These are phyloP conservation scores for Podiceps cristatus DNA, from an alignment of 2,113 vertebrate species.

Conservation along the genomic window DNA sequence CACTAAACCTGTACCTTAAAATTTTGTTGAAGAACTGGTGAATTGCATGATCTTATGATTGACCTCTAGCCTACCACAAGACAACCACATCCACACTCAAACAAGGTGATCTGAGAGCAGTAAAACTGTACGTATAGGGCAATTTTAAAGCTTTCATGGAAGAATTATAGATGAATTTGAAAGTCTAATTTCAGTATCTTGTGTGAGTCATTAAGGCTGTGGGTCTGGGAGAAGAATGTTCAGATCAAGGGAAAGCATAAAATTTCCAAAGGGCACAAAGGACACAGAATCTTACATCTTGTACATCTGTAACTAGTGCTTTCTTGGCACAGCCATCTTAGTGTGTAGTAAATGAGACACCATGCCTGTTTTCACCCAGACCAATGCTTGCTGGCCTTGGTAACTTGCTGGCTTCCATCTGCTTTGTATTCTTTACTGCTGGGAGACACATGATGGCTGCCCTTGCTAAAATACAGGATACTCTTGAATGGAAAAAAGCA, in stretches of 20 bases:
- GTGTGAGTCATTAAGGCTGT: neutral
- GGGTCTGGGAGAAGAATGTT: neutral
- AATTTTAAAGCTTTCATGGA: neutral
- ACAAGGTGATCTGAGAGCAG: neutral
- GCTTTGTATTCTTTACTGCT: neutral
- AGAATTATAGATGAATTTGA: neutral
- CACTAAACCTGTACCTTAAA: neutral
- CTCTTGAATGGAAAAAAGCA: neutral
- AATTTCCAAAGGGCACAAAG: neutral
- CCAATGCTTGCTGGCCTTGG: neutral
- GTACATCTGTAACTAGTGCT: neutral
- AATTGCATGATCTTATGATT: neutral
- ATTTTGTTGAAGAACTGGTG: neutral
- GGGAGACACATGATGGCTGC: neutral
- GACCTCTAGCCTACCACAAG: neutral
- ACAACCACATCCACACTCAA: neutral
- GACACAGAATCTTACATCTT: neutral
- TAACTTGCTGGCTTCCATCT: neutral
- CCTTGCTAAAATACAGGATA: neutral
- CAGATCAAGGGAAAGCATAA: neutral
- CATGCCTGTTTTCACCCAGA: neutral
- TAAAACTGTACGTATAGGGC: neutral
- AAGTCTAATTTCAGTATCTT: neutral
- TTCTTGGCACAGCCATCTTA: neutral
- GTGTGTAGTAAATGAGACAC: neutral